These are phyloP conservation scores for Caenorhabditis latens DNA, from an alignment of 1,140 invertebrate genomes.

Conservation along the genomic window DNA sequence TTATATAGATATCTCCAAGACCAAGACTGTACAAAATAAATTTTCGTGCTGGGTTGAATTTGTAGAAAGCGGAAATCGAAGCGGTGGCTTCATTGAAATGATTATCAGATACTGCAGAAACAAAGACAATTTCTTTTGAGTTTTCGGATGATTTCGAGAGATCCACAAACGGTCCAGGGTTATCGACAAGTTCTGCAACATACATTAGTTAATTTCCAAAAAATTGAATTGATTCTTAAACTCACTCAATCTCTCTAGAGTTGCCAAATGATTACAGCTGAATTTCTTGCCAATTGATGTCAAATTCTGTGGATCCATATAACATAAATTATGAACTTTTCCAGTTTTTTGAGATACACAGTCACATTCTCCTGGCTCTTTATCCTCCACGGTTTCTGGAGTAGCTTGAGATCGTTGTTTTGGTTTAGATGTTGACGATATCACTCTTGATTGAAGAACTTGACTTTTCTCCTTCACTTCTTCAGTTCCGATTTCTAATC, in stretches of 20 bases:
- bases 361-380: background rate
- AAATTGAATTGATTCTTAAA: background rate
- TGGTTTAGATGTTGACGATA: background rate
- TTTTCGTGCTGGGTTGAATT: background rate
- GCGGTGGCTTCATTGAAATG: background rate
- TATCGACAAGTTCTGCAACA: constrained; percentile 4
- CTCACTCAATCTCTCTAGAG: constrained; percentile 9
- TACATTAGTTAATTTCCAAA: background rate
- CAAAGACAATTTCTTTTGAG: background rate
- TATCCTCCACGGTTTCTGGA: background rate
- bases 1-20: background rate
- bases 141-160: background rate
- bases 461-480: background rate
- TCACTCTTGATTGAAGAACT: background rate
- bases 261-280: constrained; percentile 14
- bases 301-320: constrained; percentile 17
- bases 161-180: background rate
- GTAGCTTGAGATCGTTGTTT: no score
- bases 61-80: background rate
- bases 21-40: constrained; percentile 12
- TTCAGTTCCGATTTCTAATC: background rate
- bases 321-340: constrained; percentile 9
- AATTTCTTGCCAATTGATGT: constrained; percentile 22
- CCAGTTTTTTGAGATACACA: constrained; percentile 20
- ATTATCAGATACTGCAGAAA: constrained; percentile 14